Evolutionary conservation across 2,888 invertebrate genomes (phyloP), one percentile per base, ranked within the genome.

Genomic region (Dryobotodes eremita): DNA sequence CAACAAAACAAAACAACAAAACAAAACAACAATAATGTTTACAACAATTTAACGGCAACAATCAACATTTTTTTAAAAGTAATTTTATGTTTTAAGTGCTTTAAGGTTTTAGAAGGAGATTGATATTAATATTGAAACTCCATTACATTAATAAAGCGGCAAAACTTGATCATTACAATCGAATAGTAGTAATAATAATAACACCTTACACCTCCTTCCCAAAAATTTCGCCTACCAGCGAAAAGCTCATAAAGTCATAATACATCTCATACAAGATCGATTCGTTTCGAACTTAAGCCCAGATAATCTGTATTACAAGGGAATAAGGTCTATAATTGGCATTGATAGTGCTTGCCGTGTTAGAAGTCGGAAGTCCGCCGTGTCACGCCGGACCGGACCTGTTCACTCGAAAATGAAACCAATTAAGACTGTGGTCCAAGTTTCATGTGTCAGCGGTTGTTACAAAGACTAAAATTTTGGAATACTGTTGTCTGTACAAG

Each of bases 351-450:
- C 88, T 88, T 88, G 86, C 87, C 87, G 89, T 90, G 93, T 92
- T 92, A 92, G 90, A 90, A 91, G 90, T 90, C 91, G 92, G 91
- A 93, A 93, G 95, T 95, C 94, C 93, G 88, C 90, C 90, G 90
- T 93, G 95, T 94, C 94, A 93, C 91, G 89, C 90, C 86, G 92
- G 92, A 90, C 92, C 91, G 94, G 93, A 95, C 95, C 95, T 96
- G 96, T 93, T 96, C 95, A 93, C 93, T 95, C 90, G 92, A 95
- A 96, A 96, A 96, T 96, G 96, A 96, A 96, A 96, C 96, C 96
- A 96, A 96, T 96, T 96, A 96, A 85, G 94, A 82, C 86, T 87
- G 82, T 92, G 94, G 95, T 89, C 71, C 80, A 92, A 93, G 89
- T 88, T 82, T 86, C 5, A 72, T 82, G 86, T 70, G 36, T 64